Conservation (phyloP, 1,140 invertebrate species). For the Riptortus pedestris region DNA sequence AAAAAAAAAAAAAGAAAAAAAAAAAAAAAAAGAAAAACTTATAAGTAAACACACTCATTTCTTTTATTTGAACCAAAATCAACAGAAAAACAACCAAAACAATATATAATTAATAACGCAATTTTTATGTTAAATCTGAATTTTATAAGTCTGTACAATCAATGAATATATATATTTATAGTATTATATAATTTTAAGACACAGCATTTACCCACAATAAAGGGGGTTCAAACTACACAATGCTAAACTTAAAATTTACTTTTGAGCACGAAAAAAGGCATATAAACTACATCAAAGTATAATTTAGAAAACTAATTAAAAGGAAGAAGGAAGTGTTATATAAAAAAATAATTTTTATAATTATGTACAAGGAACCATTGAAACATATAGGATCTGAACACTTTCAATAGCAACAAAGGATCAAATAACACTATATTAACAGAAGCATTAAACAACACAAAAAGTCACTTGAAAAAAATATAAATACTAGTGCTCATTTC, state of each 20-base stretch:
- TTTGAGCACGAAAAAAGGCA: background rate
- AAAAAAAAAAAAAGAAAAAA: too few species aligned
- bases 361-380: conserved; percentile 2
- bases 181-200: conserved; percentile 28
- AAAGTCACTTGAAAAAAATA: conserved; percentile 2
- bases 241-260: conserved; percentile 25
- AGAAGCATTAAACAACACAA: too few species aligned
- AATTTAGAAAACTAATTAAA: background rate
- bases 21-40: conserved; percentile 13
- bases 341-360: conserved; percentile 1
- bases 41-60: conserved; percentile 25
- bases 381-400: conserved; percentile 1
- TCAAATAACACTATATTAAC: too few species aligned
- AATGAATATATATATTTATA: conserved; percentile 23
- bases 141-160: conserved; percentile 27
- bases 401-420: too few species aligned
- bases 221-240: conserved; percentile 17
- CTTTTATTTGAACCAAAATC: conserved; percentile 26
- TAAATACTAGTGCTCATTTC: conserved; percentile 13
- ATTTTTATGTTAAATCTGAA: conserved; percentile 24
- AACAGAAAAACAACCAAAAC: conserved; percentile 25
- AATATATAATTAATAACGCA: conserved; percentile 22
- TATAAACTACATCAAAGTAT: background rate
- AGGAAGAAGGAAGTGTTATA: background rate
- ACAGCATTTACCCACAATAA: conserved; percentile 26